Base-by-base conservation (phyloP, 2,888 invertebrate genomes). In the Xestia ashworthii region DNA sequence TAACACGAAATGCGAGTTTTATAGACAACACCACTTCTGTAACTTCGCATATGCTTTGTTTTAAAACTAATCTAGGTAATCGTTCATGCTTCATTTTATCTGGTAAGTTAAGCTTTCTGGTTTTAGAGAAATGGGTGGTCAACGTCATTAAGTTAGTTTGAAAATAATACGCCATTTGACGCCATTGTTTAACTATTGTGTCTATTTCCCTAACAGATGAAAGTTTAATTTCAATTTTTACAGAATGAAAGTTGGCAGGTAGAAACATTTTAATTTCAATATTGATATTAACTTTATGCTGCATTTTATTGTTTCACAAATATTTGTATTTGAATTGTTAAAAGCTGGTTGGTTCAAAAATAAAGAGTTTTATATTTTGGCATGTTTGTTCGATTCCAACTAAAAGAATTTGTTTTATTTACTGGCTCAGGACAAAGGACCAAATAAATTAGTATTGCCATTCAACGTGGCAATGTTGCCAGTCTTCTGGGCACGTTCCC, bases 1-100 rank as follows among this genome's bases (percentile, higher is more conserved):
- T 77, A 72, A 80, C 46, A 66, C 65, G 72, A 75, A 76, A 82
- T 74, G 78, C 41, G 76, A 87, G 64, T 88, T 87, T 88, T 78
- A 80, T 80, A 78, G 71, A 80, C 87, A 80, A 77, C 71, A 76
- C 32, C 67, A 81, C 75, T 83, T 75, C 74, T 71, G 74, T 73
- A 76, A 78, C 71, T 76, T 72, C 53, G 16, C 25, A 73, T 83
- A 78, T 78, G 74, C 64, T 72, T 86, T 82, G 78, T 83, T 87
- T 82, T 67, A 68, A 84, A 87, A 88, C 80, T 55, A 67, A 80
- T 82, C 71, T 84, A 76, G 88, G 76, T 82, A 74, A 78, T 76
- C 32, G 50, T 74, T 32, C 41, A 48, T 81, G 32, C 69, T 55
- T 68, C 16, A 77, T 74, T 82, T 87, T 77, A 72, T 25, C 71